A percentile compares a stretch with the other conserved stretches of the same genome.
These are phyloP conservation scores for Philotrypesis tridentata DNA, from an alignment of 1,140 invertebrate genomes.

Conservation along the genomic window DNA sequence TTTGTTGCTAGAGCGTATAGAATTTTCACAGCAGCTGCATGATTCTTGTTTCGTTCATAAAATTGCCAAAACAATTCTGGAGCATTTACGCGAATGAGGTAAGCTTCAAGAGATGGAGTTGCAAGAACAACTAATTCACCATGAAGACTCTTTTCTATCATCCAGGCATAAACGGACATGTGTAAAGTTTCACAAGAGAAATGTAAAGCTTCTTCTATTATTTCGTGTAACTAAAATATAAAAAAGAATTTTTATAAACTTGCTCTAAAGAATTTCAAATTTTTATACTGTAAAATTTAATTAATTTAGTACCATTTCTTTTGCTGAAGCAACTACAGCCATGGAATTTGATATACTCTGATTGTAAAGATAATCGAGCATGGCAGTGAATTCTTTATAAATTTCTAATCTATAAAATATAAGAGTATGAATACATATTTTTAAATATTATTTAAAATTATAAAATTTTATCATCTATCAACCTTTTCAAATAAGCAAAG, in stretches of 20 bases:
- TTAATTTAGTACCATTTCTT: slow-evolving; percentile 71
- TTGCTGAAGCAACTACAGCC: slow-evolving; percentile 62
- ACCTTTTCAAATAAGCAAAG: slow-evolving; percentile 81
- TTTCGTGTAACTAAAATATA: slow-evolving; percentile 65
- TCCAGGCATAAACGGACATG: slow-evolving; percentile 94
- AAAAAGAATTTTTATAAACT: background rate
- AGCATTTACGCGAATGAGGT: slow-evolving; percentile 81
- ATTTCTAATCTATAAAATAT: slow-evolving; percentile 82
- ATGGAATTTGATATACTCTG: slow-evolving; percentile 75
- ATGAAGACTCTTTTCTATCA: slow-evolving; percentile 85
- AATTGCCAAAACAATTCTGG: slow-evolving; percentile 96
- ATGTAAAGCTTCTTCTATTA: slow-evolving; percentile 72
- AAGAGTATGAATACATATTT: slow-evolving; percentile 43
- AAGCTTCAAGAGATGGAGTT: slow-evolving; percentile 88
- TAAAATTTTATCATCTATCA: background rate
- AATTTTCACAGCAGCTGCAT: slow-evolving; percentile 93
- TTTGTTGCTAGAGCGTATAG: slow-evolving; percentile 90
- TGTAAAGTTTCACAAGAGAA: slow-evolving; percentile 91
- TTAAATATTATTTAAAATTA: slow-evolving; percentile 3
- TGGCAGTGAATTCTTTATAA: slow-evolving; percentile 89
- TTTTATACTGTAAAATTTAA: too few species aligned
- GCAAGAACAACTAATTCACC: slow-evolving; percentile 86
- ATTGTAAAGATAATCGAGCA: slow-evolving; percentile 86
- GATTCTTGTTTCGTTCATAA: slow-evolving; percentile 94
- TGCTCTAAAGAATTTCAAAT: slow-evolving; percentile 33